phyloP scores from a whole-genome alignment of 1,140 invertebrate genomes.

The Formica exsecta region DNA sequence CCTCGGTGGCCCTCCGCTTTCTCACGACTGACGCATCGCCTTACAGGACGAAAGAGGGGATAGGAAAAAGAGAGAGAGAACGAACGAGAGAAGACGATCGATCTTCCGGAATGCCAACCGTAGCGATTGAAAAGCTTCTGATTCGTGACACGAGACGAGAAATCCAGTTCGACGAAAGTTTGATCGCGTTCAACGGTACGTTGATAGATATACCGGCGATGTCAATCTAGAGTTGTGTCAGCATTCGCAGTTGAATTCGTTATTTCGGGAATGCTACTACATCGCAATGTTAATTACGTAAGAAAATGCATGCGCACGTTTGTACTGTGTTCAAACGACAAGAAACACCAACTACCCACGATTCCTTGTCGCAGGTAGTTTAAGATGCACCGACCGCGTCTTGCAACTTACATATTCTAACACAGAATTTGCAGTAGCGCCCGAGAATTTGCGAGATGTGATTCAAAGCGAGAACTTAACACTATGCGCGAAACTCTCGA shows the following conservation, averaged over 20 bases:
- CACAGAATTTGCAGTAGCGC: conserved; percentile 37
- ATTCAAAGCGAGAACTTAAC: conserved; percentile 45
- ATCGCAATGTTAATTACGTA: conserved; percentile 29
- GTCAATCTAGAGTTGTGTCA: conserved; percentile 24
- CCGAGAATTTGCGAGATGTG: conserved; percentile 45
- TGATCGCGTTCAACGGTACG: conserved; percentile 41
- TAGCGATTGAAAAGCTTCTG: conserved; percentile 76
- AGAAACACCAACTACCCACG: conserved; percentile 39
- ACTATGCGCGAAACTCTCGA: conserved; percentile 7
- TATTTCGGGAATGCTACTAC: neutral
- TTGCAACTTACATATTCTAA: conserved; percentile 55
- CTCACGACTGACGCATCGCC: conserved; percentile 73
- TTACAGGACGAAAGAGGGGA: conserved; percentile 59
- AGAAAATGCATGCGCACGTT: conserved; percentile 37
- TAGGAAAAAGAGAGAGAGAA: conserved; percentile 34
- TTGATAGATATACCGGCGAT: conserved; percentile 17
- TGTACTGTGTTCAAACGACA: conserved; percentile 39
- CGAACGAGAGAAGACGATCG: conserved; percentile 59
- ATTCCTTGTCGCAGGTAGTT: conserved; percentile 56
- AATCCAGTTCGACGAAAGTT: conserved; percentile 54
- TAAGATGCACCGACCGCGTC: conserved; percentile 60
- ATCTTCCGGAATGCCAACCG: conserved; percentile 74
- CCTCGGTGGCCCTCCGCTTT: conserved; percentile 66
- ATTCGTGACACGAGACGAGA: conserved; percentile 73
- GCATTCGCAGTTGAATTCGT: conserved; percentile 2